Evolutionary conservation across 2,888 invertebrate species (phyloP).

Genomic region (Tridacna crocea): DNA sequence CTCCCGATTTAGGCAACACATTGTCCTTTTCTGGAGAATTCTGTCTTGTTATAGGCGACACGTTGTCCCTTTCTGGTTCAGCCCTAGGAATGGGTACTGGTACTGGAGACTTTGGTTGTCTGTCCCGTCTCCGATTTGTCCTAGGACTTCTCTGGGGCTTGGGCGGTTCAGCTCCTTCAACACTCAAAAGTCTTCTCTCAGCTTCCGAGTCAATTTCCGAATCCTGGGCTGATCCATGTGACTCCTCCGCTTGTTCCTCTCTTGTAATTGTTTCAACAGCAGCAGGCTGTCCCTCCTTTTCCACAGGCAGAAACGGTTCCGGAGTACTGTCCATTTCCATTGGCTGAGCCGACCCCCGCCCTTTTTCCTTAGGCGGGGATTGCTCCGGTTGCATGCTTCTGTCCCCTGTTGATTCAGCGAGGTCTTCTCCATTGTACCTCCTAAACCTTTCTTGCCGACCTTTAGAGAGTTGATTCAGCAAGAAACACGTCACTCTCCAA

Average conservation of each 20-base stretch:
- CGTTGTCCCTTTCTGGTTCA: neutral
- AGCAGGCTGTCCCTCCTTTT: neutral
- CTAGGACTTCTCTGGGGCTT: neutral
- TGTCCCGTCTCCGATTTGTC: neutral
- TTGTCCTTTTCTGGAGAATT: neutral
- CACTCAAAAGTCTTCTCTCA: neutral
- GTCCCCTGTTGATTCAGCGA: no score
- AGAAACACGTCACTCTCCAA: neutral
- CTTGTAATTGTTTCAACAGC: no score
- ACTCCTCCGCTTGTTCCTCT: neutral
- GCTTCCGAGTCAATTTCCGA: neutral
- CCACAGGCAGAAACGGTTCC: no score
- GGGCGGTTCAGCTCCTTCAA: neutral
- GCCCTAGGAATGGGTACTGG: neutral
- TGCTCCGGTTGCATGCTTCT: no score
- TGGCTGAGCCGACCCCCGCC: neutral
- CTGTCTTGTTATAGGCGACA: no score
- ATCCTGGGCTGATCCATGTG: neutral
- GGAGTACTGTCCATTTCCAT: no score
- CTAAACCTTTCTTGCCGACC: neutral
- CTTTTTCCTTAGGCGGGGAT: no score
- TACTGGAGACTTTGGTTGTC: neutral
- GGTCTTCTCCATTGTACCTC: no score
- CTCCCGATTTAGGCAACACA: neutral
- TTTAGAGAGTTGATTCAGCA: neutral